These are phyloP conservation scores for Reticulitermes lucifugus DNA, from an alignment of 2,888 invertebrate species.

Conservation along the genomic window DNA sequence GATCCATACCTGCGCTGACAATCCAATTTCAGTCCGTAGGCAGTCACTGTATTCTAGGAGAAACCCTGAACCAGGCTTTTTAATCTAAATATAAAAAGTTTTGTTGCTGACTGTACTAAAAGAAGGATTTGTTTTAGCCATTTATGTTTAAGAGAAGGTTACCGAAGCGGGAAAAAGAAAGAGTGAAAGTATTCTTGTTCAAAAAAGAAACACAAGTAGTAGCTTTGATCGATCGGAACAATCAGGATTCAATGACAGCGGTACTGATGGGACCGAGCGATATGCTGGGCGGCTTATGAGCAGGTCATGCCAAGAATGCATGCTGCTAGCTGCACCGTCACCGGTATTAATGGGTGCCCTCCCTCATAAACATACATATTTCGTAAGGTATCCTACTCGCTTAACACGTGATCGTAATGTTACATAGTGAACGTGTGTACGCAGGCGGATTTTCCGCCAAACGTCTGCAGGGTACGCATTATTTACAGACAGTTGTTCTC, in stretches of 20 bases:
- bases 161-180: constrained; percentile 22
- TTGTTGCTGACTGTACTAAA: neutral
- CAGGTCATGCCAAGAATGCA: neutral
- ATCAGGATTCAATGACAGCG: constrained; percentile 26
- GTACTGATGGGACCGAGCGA: neutral
- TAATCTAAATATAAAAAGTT: neutral
- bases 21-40: too few species aligned
- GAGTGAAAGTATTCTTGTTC: neutral
- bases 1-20: too few species aligned
- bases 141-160: constrained; percentile 20
- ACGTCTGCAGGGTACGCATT: neutral
- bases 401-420: too few species aligned
- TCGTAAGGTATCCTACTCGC: too few species aligned
- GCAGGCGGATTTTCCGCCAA: neutral
- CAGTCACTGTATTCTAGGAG: too few species aligned
- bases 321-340: constrained; percentile 22
- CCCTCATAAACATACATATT: neutral
- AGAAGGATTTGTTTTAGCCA: constrained; percentile 6
- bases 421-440: too few species aligned
- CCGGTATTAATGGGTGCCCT: constrained; percentile 18
- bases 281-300: neutral
- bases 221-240: constrained; percentile 25
- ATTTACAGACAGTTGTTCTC: neutral
- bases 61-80: too few species aligned
- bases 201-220: neutral